Evolutionary conservation across 1,140 invertebrate genomes (phyloP).

Genomic region (Platyura marginata): DNA sequence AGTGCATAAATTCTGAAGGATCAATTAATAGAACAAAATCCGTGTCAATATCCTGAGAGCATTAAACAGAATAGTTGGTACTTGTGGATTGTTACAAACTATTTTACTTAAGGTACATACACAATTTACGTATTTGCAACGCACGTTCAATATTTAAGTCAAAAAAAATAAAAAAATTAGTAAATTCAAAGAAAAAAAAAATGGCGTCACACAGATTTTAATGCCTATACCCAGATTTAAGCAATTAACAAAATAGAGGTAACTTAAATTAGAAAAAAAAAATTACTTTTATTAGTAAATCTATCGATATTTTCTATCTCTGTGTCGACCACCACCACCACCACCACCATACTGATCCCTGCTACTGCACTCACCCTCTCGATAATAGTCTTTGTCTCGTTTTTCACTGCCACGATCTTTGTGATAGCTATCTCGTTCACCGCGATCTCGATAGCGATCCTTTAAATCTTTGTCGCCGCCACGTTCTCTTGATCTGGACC

Average conservation of each 20-base stretch:
- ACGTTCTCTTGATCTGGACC: slow-evolving; percentile 9
- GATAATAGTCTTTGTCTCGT: not conserved
- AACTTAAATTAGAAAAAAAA: not conserved
- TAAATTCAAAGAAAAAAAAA: not conserved
- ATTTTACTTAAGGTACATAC: no score
- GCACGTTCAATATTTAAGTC: not conserved
- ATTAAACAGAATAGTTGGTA: no score
- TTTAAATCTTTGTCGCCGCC: slow-evolving; percentile 20
- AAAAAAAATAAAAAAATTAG: not conserved
- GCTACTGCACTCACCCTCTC: not conserved
- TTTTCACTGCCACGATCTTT: not conserved
- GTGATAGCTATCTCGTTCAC: slow-evolving; percentile 5
- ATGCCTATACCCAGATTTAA: not conserved
- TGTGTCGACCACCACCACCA: not conserved
- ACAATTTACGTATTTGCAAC: no score
- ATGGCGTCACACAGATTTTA: not conserved
- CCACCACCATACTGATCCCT: not conserved
- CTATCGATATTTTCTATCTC: not conserved
- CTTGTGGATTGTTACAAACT: no score
- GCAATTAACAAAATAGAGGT: not conserved
- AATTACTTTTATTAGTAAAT: not conserved
- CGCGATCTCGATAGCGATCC: slow-evolving; percentile 9
- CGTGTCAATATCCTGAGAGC: no score
- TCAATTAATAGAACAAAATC: no score
- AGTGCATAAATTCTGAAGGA: no score